Evolutionary conservation across 2,888 invertebrate species (phyloP).

Genomic region (Apantesis nais): DNA sequence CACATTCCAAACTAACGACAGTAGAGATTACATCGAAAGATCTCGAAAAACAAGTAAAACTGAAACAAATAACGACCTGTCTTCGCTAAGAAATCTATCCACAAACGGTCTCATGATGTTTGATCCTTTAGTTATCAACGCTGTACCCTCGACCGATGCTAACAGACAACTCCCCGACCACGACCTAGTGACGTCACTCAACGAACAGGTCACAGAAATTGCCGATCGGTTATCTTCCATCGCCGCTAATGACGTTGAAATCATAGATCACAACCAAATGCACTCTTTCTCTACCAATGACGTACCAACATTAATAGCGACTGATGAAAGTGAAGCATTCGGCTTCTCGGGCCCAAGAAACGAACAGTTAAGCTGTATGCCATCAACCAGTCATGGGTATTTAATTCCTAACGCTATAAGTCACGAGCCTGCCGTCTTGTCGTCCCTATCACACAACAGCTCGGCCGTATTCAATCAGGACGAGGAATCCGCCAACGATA

Average conservation of each 20-base stretch:
- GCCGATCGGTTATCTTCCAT: constrained; percentile 79
- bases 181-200: constrained; percentile 78
- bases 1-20: constrained; percentile 70
- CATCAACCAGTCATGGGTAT: constrained; percentile 88
- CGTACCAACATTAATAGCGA: constrained; percentile 71
- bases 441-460: constrained; percentile 81
- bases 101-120: constrained; percentile 82
- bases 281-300: constrained; percentile 81
- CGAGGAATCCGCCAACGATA: constrained; percentile 59
- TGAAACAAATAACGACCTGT: constrained; percentile 68
- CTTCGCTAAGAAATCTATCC: constrained; percentile 76
- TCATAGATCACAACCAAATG: constrained; percentile 64
- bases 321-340: constrained; percentile 62
- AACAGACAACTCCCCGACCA: constrained; percentile 76
- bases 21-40: constrained; percentile 51
- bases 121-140: constrained; percentile 79
- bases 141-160: constrained; percentile 61
- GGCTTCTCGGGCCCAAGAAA: constrained; percentile 67
- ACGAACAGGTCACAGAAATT: constrained; percentile 82
- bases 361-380: constrained; percentile 80
- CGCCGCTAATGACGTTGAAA: constrained; percentile 68
- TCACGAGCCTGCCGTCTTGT: constrained; percentile 84
- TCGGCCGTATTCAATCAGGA: constrained; percentile 78
- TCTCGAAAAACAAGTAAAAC: constrained; percentile 71
- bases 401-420: constrained; percentile 87